Evolutionary conservation across 2,888 invertebrate species (phyloP).

Genomic region (Drosophila formosana): DNA sequence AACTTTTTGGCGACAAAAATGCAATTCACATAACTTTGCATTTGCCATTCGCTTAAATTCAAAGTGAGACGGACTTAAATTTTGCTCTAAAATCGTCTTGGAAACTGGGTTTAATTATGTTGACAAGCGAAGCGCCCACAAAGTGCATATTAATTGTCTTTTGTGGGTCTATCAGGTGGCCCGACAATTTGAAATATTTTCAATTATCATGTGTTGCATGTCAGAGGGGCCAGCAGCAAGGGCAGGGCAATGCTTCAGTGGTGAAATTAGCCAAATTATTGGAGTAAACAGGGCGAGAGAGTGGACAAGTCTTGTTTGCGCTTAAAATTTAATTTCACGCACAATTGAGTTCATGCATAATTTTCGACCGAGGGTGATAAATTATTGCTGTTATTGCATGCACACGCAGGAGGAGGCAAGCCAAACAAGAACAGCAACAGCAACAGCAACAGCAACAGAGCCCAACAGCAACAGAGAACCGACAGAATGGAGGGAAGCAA

Average conservation of each 20-base stretch:
- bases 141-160: slow-evolving; percentile 35
- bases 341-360: slow-evolving; percentile 82
- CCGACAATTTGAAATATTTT: slow-evolving; percentile 57
- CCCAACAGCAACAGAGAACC: neutral
- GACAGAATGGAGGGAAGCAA: slow-evolving; percentile 25
- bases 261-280: slow-evolving; percentile 81
- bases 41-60: slow-evolving; percentile 6
- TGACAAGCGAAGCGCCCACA: slow-evolving; percentile 9
- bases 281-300: slow-evolving; percentile 67
- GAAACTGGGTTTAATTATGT: slow-evolving; percentile 23
- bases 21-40: slow-evolving; percentile 57
- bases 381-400: slow-evolving; percentile 80
- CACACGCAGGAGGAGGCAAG: slow-evolving; percentile 16
- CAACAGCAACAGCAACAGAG: slow-evolving; percentile 2
- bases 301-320: slow-evolving; percentile 74
- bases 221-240: neutral
- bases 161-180: slow-evolving; percentile 26
- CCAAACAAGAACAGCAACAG: slow-evolving; percentile 17
- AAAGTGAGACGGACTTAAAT: neutral
- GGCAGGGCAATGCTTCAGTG: slow-evolving; percentile 17
- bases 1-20: slow-evolving; percentile 70
- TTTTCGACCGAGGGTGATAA: slow-evolving; percentile 78
- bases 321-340: slow-evolving; percentile 83
- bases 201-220: slow-evolving; percentile 58
- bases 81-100: neutral